Percentiles rank a stretch among this genome's conserved stretches.
phyloP scores from a whole-genome alignment of 30 jellyfish, hydroid and myxozoan species.

The Morbakka virulenta region DNA sequence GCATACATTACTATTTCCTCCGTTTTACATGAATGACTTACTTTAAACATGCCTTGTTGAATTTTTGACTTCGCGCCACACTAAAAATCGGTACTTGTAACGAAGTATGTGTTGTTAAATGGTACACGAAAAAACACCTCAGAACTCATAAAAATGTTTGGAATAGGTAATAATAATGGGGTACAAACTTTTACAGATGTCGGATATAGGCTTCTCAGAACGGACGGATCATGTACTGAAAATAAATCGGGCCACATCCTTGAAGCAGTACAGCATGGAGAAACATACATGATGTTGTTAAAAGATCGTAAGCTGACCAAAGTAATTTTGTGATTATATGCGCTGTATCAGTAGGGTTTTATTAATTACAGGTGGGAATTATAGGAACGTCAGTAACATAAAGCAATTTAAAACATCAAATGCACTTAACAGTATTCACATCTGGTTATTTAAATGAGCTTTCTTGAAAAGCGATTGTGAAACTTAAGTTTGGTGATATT shows the following conservation, averaged over 20 bases:
- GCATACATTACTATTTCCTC: too few species aligned
- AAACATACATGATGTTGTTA: slow-evolving; percentile 16
- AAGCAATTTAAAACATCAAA: neutral
- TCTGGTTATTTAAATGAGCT: too few species aligned
- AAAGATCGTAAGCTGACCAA: slow-evolving; percentile 29
- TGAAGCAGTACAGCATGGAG: slow-evolving; percentile 24
- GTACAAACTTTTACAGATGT: slow-evolving; percentile 52
- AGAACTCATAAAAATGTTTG: slow-evolving; percentile 34
- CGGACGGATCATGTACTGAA: slow-evolving; percentile 66
- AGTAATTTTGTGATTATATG: neutral
- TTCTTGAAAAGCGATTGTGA: too few species aligned
- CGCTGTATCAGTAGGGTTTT: neutral
- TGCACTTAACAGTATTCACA: too few species aligned
- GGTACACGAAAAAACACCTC: too few species aligned
- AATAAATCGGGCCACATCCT: neutral
- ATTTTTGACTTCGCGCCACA: too few species aligned
- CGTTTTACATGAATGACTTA: too few species aligned
- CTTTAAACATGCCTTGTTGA: too few species aligned
- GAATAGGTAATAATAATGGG: neutral
- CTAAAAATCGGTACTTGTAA: too few species aligned
- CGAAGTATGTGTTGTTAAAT: too few species aligned
- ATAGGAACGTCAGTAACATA: neutral
- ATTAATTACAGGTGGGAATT: neutral
- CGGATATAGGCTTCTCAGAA: slow-evolving; percentile 37
- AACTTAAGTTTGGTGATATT: too few species aligned